Base-by-base conservation (phyloP, 1,140 invertebrate genomes). In the Diprion similis region DNA sequence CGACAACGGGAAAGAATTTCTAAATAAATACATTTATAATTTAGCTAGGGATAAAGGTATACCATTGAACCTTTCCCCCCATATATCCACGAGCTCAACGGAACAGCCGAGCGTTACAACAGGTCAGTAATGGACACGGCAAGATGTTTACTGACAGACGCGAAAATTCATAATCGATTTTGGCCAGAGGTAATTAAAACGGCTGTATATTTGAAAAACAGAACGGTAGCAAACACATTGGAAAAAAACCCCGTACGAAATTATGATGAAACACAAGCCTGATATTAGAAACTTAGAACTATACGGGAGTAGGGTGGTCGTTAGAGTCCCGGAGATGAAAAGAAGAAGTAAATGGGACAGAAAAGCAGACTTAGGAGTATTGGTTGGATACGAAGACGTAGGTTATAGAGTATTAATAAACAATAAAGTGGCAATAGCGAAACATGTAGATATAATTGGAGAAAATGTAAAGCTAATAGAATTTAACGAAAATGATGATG, bases 251-350 rank as follows among this genome's bases (percentile, higher is more conserved):
- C 69, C 69, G 46, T 46, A 24, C n/a, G 69, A 70, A 46, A 45
- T 46, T 24, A 9, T 70, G 11, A 10, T 48, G 11, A 17, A 17
- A 46, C 11, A 70, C 10, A 68, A 68, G 17, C 66, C 66, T 13
- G 11, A 18, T 68, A 68, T 68, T n/a, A 68, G 66, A 10, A 18
- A 79, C 68, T 71, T 79, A 68, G 17, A 17, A 17, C 11, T 18
- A 17, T 68, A 19, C 66, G 66, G 66, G 37, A 70, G 69, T 46
- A 70, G 37, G 37, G 69, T 48, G 11, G 11, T 46, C 37, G 69
- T 48, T 10, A 17, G 46, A 46, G 69, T 70, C 45, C 69, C 69
- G 10, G 46, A 70, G 45, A 18, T 46, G 37, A 70, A 48, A 70
- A 19, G 66, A 67, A 10, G 17, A 10, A 11, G 11, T 10, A 70